phyloP scores from a whole-genome alignment of 2,888 invertebrate species.

The Tortrix viridana region DNA sequence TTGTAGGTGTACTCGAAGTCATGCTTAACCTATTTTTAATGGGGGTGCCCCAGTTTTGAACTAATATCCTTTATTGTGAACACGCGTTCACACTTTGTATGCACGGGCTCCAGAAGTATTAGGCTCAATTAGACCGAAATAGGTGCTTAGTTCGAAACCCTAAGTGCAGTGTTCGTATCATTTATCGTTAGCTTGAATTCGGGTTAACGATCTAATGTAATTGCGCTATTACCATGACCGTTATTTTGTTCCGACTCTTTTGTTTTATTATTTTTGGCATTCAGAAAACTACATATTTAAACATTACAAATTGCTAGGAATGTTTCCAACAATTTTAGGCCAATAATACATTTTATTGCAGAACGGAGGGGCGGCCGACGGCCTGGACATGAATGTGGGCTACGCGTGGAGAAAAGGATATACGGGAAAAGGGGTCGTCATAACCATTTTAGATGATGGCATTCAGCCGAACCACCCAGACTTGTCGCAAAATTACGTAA shows the following conservation, averaged over 20 bases:
- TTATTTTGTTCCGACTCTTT: conserved; percentile 32
- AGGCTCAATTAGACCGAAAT: conserved; percentile 20
- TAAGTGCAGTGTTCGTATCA: conserved; percentile 15
- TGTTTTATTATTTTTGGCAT: conserved; percentile 37
- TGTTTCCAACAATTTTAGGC: conserved; percentile 28
- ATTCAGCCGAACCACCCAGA: conserved; percentile 98
- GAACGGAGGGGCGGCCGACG: conserved; percentile 97
- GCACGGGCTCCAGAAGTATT: conserved; percentile 1
- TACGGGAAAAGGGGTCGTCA: conserved; percentile 97
- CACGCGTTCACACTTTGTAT: conserved; percentile 7
- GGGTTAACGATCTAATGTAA: conserved; percentile 33
- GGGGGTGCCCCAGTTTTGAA: neutral
- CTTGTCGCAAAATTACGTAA: conserved; percentile 95
- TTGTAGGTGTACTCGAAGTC: too few species aligned
- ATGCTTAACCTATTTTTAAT: neutral
- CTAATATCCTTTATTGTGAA: neutral
- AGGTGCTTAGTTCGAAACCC: conserved; percentile 17
- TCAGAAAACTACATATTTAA: conserved; percentile 32
- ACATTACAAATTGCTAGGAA: conserved; percentile 30
- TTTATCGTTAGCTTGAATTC: conserved; percentile 28
- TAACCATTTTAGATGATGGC: conserved; percentile 98
- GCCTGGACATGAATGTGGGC: conserved; percentile 97
- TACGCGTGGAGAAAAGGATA: conserved; percentile 98
- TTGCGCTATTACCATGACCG: conserved; percentile 33
- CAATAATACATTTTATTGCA: conserved; percentile 64